Base-by-base conservation (phyloP, 2,113 vertebrate genomes). In the Melanerpes formicivorus region DNA sequence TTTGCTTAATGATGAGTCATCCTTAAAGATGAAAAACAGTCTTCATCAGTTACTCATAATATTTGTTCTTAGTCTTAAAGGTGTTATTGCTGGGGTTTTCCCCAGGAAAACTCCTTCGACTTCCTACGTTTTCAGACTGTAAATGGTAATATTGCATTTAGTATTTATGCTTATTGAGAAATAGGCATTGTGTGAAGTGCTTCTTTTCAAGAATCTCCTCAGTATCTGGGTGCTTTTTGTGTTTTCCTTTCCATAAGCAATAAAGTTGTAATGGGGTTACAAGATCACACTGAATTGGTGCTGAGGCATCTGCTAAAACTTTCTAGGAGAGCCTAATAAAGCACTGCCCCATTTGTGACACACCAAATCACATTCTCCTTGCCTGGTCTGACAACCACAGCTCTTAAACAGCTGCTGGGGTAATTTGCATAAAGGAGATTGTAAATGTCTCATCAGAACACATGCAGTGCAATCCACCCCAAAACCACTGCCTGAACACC, bases 361-460 rank as follows among this genome's bases (percentile, higher is more conserved):
- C 52, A 92, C 93, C 95, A 96, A 96, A 96, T 94, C 96, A 95
- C 93, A 93, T 96, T 96, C 93, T 92, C 93, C 87, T 96, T 96
- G 95, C 93, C 90, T 95, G 92, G 87, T 94, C 93, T 96, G 96
- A 96, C 96, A 96, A 89, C 95, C 93, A 94, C 92, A 88, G 96
- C 95, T 96, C 96, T 96, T 96, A 93, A 96, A 88, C 95, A 96
- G 95, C 96, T 96, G 95, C 93, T 96, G 95, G 86, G 95, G 93
- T 96, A 96, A 96, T 96, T 96, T 96, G 95, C 95, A 94, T 95
- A 94, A 96, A 96, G 96, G 95, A 96, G 92, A 93, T 95, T 96
- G 95, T 96, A 96, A 96, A 94, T 89, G 93, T 94, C 96, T 95
- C 96, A 93, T 96, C 93, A 94, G 93, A 96, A 93, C 92, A 60